Base-by-base conservation (phyloP, 2,888 invertebrate species). In the Andrena fulva region DNA sequence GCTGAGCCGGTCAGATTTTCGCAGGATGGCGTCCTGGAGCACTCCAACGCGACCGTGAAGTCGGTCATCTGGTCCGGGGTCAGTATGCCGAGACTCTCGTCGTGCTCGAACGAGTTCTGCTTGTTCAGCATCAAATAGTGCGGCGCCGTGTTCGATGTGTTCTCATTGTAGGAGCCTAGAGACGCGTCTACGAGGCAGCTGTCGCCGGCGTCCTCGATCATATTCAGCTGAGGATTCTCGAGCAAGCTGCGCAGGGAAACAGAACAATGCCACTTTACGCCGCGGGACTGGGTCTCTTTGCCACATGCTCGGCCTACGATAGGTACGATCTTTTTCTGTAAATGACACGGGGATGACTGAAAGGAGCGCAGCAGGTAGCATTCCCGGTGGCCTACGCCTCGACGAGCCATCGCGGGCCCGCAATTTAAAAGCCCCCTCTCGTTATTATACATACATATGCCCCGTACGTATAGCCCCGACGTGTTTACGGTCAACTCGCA, bases 11-110 rank as follows among this genome's bases (percentile, higher is more conserved):
- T 91, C 33, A 96, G 94, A 89, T 96, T 96, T 92, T 96, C 96
- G 85, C 95, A 96, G 83, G 96, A 96, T 67, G 96, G 96, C 73
- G 96, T 96, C 94, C 96, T 95, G 85, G 96, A 95, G 91, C 95
- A 95, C 88, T 95, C 94, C 86, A 95, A 95, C 86, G 95, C 95
- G 86, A 96, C 90, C 6, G 93, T 95, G 90, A 96, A 96, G 91
- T 97, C 97, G 82, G 94, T 93, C 97, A 98, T 98, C 94, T 98
- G 98, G 94, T 98, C 97, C 0, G 98, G 98, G 10, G 98, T 98
- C 83, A 98, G 94, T 90, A 98, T 98, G 5, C 98, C 98, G 88
- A 98, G 95, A 90, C 97, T 97, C 92, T 98, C 98, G 91, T 98
- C 96, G 91, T 96, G 94, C 87, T 97, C 98, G 89, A 97, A 96